Conservation (phyloP, 2,113 vertebrate species). For the Indicator maculatus region DNA sequence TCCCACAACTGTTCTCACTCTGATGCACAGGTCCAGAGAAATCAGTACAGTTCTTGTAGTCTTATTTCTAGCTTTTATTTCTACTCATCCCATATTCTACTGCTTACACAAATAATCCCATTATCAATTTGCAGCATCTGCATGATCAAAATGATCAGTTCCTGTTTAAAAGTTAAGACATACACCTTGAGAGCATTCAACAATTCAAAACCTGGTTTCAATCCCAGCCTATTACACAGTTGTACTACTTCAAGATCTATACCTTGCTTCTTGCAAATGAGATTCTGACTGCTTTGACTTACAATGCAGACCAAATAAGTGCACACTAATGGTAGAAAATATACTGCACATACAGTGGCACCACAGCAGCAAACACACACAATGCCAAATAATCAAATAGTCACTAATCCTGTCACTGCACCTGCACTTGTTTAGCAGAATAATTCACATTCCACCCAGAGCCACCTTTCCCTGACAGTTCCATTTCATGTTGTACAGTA, state of each 20-base stretch:
- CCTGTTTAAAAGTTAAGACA: not conserved
- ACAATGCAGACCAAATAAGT: not conserved
- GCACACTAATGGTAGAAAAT: not conserved
- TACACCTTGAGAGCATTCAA: not conserved
- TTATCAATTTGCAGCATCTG: not conserved
- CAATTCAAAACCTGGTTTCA: accelerated
- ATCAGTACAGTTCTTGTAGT: not conserved
- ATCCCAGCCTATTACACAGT: not conserved
- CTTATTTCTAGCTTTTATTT: not conserved
- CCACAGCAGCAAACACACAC: not conserved
- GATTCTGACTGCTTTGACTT: conserved; percentile 11
- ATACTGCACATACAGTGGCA: not conserved
- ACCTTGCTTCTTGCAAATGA: not conserved
- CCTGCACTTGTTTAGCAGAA: not conserved
- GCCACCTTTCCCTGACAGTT: not conserved
- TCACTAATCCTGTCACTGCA: not conserved
- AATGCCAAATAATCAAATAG: not conserved
- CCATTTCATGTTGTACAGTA: too few relatives aligned
- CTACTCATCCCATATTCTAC: not conserved
- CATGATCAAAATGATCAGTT: not conserved
- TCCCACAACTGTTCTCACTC: not conserved
- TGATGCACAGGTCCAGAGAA: not conserved
- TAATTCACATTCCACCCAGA: not conserved
- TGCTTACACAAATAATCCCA: not conserved
- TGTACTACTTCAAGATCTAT: not conserved